Conservation (phyloP, 2,888 invertebrate species). For the Hymenopus coronatus region DNA sequence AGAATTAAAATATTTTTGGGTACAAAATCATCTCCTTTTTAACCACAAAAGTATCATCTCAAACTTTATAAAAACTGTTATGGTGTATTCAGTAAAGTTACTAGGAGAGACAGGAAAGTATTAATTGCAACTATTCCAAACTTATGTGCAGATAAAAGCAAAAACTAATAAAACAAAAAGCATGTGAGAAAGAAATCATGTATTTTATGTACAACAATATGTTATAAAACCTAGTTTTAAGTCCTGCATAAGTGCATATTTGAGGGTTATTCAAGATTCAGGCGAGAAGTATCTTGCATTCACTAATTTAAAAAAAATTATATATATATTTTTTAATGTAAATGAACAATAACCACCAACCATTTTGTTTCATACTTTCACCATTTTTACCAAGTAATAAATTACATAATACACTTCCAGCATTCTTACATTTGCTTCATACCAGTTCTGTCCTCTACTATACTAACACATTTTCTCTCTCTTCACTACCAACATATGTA, state of each 20-base stretch:
- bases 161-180: neutral
- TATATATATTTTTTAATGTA: neutral
- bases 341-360: neutral
- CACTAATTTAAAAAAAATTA: neutral
- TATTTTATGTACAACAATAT: neutral
- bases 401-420: neutral
- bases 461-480: neutral
- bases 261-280: neutral
- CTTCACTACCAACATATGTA: neutral
- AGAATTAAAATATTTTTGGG: too few species aligned
- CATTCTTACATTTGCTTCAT: neutral
- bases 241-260: neutral
- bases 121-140: neutral
- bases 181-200: neutral
- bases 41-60: too few species aligned
- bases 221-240: neutral
- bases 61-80: too few species aligned
- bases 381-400: neutral
- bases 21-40: too few species aligned
- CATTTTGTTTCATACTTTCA: neutral
- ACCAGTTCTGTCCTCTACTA: neutral
- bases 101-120: neutral
- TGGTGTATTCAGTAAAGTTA: neutral
- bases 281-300: neutral
- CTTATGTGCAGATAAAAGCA: neutral